Evolutionary conservation across 2,797 vertebrate species (phyloP).

Genomic region (Enteromius mattozi): DNA sequence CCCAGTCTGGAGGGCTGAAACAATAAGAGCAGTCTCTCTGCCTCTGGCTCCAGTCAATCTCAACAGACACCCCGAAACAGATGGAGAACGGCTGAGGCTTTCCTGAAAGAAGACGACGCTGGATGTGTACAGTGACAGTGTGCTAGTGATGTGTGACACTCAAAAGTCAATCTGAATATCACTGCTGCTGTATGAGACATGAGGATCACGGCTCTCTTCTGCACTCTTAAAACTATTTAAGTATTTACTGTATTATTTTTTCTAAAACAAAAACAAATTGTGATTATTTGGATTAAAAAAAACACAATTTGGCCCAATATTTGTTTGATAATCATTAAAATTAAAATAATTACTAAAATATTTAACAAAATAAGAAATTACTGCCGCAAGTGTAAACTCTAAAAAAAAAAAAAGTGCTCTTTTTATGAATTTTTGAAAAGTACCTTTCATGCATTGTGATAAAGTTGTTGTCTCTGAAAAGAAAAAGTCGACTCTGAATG

Average conservation of each 20-base stretch:
- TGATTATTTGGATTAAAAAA: neutral
- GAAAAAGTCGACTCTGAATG: too few species aligned
- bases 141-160: neutral
- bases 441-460: too few species aligned
- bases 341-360: neutral
- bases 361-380: neutral
- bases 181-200: neutral
- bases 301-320: neutral
- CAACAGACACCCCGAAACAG: constrained; percentile 50
- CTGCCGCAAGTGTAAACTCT: neutral
- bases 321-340: neutral
- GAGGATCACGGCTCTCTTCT: neutral
- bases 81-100: constrained; percentile 46
- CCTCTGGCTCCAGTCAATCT: constrained; percentile 48
- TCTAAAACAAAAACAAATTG: neutral
- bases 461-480: too few species aligned
- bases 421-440: too few species aligned
- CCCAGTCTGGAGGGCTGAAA: constrained; percentile 65
- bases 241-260: neutral
- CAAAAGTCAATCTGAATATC: constrained; percentile 22
- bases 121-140: neutral
- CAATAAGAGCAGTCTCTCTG: constrained; percentile 69
- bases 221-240: neutral
- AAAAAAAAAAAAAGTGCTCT: too few species aligned
- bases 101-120: constrained; percentile 37